Conservation (phyloP, 2,888 invertebrate genomes). For the Strigamia maritima region DNA sequence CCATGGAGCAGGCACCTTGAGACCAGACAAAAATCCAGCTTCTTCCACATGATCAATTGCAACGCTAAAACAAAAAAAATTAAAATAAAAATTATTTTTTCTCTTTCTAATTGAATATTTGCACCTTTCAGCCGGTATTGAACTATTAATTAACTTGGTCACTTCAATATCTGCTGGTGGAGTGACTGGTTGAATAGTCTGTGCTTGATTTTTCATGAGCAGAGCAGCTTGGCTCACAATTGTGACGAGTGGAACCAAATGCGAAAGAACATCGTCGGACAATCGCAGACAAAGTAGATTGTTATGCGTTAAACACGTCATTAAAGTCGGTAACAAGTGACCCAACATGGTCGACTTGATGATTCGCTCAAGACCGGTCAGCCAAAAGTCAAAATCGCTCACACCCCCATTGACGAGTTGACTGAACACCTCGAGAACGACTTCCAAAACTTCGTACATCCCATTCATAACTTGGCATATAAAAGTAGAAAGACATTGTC, state of each 20-base stretch:
- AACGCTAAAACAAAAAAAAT: not conserved
- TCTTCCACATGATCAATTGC: slow-evolving; percentile 46
- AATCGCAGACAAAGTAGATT: slow-evolving; percentile 48
- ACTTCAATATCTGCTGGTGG: slow-evolving; percentile 21
- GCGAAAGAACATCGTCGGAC: slow-evolving; percentile 50
- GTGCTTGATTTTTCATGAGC: slow-evolving; percentile 36
- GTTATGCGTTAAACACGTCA: slow-evolving; percentile 50
- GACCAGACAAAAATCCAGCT: slow-evolving; percentile 50
- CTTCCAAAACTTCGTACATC: slow-evolving; percentile 49
- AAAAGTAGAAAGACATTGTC: slow-evolving; percentile 47
- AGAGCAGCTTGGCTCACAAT: slow-evolving; percentile 48
- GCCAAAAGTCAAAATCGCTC: slow-evolving; percentile 47
- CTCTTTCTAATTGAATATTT: not conserved
- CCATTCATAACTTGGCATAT: slow-evolving; percentile 47
- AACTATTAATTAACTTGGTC: slow-evolving; percentile 1
- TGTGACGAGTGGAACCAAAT: slow-evolving; percentile 50
- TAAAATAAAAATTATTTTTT: not conserved
- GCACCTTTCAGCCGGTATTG: not conserved
- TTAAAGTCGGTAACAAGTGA: slow-evolving; percentile 49
- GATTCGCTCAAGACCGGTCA: slow-evolving; percentile 49
- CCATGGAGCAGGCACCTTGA: slow-evolving; percentile 53
- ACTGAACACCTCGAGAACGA: slow-evolving; percentile 49
- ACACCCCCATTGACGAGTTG: slow-evolving; percentile 46
- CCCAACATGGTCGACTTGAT: slow-evolving; percentile 51
- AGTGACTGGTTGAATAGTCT: slow-evolving; percentile 18